Evolutionary conservation across 2,888 invertebrate genomes (phyloP).

Genomic region (Ischnus inquisitorius): DNA sequence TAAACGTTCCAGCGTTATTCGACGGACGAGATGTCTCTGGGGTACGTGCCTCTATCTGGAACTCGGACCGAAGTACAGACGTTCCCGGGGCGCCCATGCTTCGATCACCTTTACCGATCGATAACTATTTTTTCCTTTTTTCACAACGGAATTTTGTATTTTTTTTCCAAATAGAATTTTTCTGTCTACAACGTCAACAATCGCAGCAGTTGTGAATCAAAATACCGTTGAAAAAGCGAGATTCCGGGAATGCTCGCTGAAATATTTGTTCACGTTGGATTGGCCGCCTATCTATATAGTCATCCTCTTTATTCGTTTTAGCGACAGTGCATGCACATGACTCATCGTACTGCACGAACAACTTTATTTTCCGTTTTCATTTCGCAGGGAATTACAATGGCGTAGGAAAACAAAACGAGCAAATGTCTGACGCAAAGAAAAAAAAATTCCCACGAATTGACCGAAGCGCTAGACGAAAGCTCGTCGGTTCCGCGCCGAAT

Average conservation of each 20-base stretch:
- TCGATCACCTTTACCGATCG: background rate
- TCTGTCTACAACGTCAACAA: background rate
- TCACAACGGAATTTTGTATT: too few relatives aligned
- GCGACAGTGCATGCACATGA: too few relatives aligned
- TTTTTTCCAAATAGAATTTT: background rate
- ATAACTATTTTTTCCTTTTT: background rate
- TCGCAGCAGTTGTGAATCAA: too few relatives aligned
- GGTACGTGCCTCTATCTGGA: background rate
- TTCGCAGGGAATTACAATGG: too few relatives aligned
- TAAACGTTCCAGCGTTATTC: constrained; percentile 24
- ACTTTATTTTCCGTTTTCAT: too few relatives aligned
- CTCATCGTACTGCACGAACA: too few relatives aligned
- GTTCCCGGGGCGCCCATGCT: background rate
- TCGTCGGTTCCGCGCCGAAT: background rate
- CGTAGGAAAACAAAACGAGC: background rate
- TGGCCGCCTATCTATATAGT: too few relatives aligned
- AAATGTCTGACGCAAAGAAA: background rate
- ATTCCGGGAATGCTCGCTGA: too few relatives aligned
- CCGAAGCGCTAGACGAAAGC: background rate
- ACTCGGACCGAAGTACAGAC: background rate
- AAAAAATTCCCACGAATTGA: background rate
- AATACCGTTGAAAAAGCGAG: too few relatives aligned
- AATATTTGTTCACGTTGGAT: too few relatives aligned
- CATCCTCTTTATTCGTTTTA: too few relatives aligned
- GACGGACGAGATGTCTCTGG: background rate